Percentiles rank a stretch among this genome's conserved stretches.
phyloP scores from a whole-genome alignment of 2,888 invertebrate species.

The Pogonocherus hispidulus region DNA sequence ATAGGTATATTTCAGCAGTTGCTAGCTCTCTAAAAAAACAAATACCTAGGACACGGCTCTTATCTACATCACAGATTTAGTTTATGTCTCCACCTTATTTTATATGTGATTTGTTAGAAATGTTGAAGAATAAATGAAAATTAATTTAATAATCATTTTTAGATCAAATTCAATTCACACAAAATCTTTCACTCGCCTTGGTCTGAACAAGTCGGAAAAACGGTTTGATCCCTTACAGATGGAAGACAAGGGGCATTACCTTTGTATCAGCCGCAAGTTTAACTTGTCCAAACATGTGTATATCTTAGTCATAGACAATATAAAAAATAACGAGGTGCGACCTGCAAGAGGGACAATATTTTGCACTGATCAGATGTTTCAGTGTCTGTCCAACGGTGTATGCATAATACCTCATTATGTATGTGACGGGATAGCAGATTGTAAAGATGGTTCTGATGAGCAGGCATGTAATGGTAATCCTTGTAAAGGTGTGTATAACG shows the following conservation, averaged over 20 bases:
- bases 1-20: no score
- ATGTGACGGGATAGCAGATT: constrained; percentile 71
- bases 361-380: constrained; percentile 65
- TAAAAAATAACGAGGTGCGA: constrained; percentile 46
- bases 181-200: constrained; percentile 30
- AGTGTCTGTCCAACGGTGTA: constrained; percentile 60
- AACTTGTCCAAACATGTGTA: constrained; percentile 59
- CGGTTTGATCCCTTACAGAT: constrained; percentile 59
- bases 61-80: no score
- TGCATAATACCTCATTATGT: constrained; percentile 70
- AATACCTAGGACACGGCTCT: no score
- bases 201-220: constrained; percentile 60
- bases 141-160: no score
- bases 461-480: constrained; percentile 66
- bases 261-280: constrained; percentile 64
- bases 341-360: constrained; percentile 54
- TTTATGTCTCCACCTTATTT: no score
- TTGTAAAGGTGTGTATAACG: constrained; percentile 66
- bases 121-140: no score
- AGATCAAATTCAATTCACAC: constrained; percentile 27
- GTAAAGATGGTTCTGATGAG: constrained; percentile 71
- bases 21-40: no score
- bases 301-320: constrained; percentile 58
- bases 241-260: constrained; percentile 62
- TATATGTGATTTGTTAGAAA: no score